Evolutionary conservation across 2,888 invertebrate species (phyloP).

Genomic region (Heteropelma amictum): DNA sequence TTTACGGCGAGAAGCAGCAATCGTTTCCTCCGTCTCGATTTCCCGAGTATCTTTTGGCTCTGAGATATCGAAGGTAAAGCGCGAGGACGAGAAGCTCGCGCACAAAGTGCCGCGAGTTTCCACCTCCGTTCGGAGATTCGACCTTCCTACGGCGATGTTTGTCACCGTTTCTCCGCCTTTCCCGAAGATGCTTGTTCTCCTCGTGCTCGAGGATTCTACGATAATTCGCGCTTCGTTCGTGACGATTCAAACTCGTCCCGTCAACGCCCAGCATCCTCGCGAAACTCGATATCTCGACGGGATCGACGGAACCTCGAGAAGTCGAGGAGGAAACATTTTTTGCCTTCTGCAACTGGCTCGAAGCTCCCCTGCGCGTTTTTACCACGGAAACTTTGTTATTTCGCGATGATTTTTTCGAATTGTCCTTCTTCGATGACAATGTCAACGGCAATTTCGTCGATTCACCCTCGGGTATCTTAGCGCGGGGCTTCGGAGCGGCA

Average conservation of each 20-base stretch:
- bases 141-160: not conserved
- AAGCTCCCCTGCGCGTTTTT: too few species aligned
- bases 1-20: conserved; percentile 16
- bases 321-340: too few species aligned
- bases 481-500: too few species aligned
- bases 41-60: conserved; percentile 61
- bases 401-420: too few species aligned
- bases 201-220: not conserved
- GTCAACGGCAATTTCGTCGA: too few species aligned
- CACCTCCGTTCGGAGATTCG: not conserved
- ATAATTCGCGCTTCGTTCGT: conserved; percentile 6
- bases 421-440: too few species aligned
- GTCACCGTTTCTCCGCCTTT: conserved; percentile 16
- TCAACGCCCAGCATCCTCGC: conserved; percentile 22
- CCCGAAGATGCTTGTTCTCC: not conserved
- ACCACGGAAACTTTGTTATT: too few species aligned
- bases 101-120: conserved; percentile 44
- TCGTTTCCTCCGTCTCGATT: conserved; percentile 30
- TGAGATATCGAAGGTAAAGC: conserved; percentile 66
- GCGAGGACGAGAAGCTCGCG: conserved; percentile 68
- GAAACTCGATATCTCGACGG: conserved; percentile 21
- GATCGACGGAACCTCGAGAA: not conserved
- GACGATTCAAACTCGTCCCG: conserved; percentile 3
- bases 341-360: too few species aligned
- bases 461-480: too few species aligned